Base-by-base conservation (phyloP, 2,113 vertebrate genomes). In the Pagrus major region DNA sequence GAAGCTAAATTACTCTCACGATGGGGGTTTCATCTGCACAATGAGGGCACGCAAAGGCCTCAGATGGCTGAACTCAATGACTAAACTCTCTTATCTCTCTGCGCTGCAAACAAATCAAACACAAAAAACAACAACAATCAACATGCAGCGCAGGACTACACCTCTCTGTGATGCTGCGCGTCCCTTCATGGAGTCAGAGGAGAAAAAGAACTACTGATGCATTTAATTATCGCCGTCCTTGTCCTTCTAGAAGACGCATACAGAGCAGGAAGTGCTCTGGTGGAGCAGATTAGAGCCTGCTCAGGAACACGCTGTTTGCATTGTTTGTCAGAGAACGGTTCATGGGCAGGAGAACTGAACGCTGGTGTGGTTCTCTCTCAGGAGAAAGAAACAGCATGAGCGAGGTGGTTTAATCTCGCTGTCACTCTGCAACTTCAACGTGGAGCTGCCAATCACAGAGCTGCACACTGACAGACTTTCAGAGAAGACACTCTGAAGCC, bases 391-490 rank as follows among this genome's bases (percentile, higher is more conserved):
- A 55, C 14, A 9, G 31, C 4, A 71, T n/a, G 54, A 84, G 72
- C 37, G 7, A 31, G 56, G 54, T 18, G 85, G 59, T 83, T 81
- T 85, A 73, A 89, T 88, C 63, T 61, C 65, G 35, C 85, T 39
- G 85, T 83, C 85, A 85, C 49, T 78, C 55, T 27, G 70, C 27
- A 35, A 20, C 68, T 77, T 42, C 55, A 71, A 75, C 60, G 12
- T 79, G 78, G 66, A 79, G 73, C 81, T 86, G 90, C 81, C 85
- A 78, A 58, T 85, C 84, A 75, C 23, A 2, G 71, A 79, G 76
- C 74, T 3, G 76, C 69, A 70, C 27, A 56, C 60, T 83, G 86
- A 86, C 83, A 86, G 71, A 69, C 49, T 51, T 55, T 64, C 56
- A 78, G 63, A 81, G 31, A n/a, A 47, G 41, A 77, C 51, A 71